Evolutionary conservation across 2,797 vertebrate genomes (phyloP).

Genomic region (Myotis vivesi): DNA sequence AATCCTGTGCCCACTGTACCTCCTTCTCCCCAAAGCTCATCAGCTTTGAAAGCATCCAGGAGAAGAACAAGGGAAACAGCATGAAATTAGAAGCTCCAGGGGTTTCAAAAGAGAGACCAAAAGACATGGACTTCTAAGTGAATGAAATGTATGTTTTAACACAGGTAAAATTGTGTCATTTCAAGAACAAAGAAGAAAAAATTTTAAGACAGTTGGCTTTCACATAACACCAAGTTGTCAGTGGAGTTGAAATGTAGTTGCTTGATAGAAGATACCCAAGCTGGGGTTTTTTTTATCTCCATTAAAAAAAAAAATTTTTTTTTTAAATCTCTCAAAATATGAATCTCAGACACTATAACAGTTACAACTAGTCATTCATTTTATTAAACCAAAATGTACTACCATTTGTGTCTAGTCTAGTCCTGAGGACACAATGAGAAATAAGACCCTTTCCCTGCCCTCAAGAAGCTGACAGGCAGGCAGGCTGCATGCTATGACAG

Average conservation of each 20-base stretch:
- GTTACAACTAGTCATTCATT: not conserved
- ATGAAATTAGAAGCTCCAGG: not conserved
- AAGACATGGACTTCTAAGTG: not conserved
- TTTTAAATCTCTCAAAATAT: not conserved
- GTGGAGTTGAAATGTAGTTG: not conserved
- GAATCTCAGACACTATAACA: not conserved
- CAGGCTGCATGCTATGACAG: rapidly evolving
- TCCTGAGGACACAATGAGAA: not conserved
- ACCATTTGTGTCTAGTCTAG: not conserved
- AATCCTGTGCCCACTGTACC: no score
- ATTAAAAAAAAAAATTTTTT: not conserved
- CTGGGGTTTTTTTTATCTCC: not conserved
- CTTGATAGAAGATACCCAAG: not conserved
- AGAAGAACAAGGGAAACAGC: not conserved
- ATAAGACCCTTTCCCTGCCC: not conserved
- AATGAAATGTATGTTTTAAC: not conserved
- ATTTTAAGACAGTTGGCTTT: not conserved
- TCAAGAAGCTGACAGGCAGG: not conserved
- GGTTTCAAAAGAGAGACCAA: not conserved
- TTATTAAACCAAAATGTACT: not conserved
- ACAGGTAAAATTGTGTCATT: not conserved
- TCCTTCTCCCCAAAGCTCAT: not conserved
- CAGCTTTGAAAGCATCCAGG: not conserved
- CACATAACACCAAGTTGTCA: not conserved
- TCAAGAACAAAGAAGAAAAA: not conserved